A percentile compares a stretch with the other conserved stretches of the same genome.
Conservation (phyloP, 2,888 invertebrate genomes). For the Strigamia crassipes region DNA sequence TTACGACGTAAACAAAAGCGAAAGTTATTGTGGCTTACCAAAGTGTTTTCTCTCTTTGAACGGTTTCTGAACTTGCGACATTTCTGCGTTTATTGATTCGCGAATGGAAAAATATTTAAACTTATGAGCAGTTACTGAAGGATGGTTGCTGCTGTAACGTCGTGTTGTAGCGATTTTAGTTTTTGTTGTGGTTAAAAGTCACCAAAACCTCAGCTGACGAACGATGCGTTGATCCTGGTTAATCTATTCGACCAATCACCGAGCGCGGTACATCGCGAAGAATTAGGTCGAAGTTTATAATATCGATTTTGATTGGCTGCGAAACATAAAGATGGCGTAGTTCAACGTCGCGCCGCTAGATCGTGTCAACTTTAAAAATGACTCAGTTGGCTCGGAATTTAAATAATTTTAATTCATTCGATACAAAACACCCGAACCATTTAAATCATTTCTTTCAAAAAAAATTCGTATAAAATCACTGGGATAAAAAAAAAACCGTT, state of each 20-base stretch:
- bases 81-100: too few species aligned
- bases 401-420: neutral
- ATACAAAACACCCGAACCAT: neutral
- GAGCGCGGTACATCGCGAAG: neutral
- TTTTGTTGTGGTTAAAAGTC: conserved; percentile 22
- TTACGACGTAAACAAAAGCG: conserved; percentile 7
- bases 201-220: neutral
- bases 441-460: neutral
- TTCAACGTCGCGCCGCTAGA: neutral
- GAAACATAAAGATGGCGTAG: neutral
- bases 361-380: too few species aligned
- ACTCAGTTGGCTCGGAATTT: neutral
- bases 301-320: neutral
- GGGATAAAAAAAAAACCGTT: neutral
- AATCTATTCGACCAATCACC: neutral
- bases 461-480: neutral
- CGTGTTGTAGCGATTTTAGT: conserved; percentile 48
- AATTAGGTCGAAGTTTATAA: neutral
- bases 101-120: too few species aligned
- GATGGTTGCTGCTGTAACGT: too few species aligned
- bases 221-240: neutral
- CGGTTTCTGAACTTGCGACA: conserved; percentile 50
- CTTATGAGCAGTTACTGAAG: too few species aligned
- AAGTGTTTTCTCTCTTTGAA: conserved; percentile 57
- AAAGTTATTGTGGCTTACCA: conserved; percentile 53